Evolutionary conservation across 2,797 vertebrate species (phyloP).

Genomic region (Alfaro cultratus): DNA sequence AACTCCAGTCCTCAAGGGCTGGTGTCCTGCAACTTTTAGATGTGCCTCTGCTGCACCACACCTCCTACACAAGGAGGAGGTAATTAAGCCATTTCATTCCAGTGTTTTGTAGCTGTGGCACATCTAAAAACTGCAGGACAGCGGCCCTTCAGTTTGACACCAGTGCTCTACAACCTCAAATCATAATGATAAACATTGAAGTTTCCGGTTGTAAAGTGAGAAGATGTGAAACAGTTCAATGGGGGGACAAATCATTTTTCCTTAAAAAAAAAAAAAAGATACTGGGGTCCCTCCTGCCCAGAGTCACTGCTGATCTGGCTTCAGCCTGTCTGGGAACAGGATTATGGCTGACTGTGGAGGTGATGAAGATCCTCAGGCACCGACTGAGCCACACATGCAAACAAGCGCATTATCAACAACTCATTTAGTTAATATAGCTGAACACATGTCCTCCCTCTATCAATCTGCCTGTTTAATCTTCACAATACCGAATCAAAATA

Average conservation of each 20-base stretch:
- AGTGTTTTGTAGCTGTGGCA: too few species aligned
- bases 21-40: too few species aligned
- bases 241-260: neutral
- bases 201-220: neutral
- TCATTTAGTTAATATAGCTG: conserved; percentile 52
- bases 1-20: too few species aligned
- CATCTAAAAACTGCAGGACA: too few species aligned
- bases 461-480: conserved; percentile 32
- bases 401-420: conserved; percentile 61
- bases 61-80: too few species aligned
- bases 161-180: neutral
- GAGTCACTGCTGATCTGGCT: conserved; percentile 67
- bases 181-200: neutral
- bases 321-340: conserved; percentile 81
- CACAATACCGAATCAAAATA: conserved; percentile 20
- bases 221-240: neutral
- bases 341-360: conserved; percentile 72
- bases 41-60: too few species aligned
- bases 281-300: conserved; percentile 59
- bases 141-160: too few species aligned
- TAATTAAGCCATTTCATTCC: too few species aligned
- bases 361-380: conserved; percentile 68
- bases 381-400: conserved; percentile 63
- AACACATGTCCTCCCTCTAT: conserved; percentile 44
- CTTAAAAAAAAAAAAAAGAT: conserved; percentile 5